These are phyloP conservation scores for Tetrapedia diversipes DNA, from an alignment of 2,888 invertebrate species.

Conservation along the genomic window DNA sequence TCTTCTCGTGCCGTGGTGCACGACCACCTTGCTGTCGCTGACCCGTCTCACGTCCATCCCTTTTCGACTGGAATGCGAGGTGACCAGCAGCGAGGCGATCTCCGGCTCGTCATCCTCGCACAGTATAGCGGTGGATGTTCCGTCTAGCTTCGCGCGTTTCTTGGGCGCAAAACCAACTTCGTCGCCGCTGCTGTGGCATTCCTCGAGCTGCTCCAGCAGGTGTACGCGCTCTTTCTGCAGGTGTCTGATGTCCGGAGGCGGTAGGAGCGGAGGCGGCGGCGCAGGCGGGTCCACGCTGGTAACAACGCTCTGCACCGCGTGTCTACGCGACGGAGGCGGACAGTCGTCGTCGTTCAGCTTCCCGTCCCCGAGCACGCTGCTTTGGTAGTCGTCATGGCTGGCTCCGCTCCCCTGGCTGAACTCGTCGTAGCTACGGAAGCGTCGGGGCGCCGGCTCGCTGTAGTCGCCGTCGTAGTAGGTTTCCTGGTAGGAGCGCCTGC, in stretches of 20 bases:
- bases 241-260: slow-evolving; percentile 86
- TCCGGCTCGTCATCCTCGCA: slow-evolving; percentile 81
- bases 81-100: slow-evolving; percentile 80
- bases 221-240: slow-evolving; percentile 89
- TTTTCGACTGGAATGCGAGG: slow-evolving; percentile 80
- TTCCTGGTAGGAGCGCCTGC: slow-evolving; percentile 79
- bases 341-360: slow-evolving; percentile 82
- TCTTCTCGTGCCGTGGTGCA: slow-evolving; percentile 77
- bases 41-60: slow-evolving; percentile 81
- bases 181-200: slow-evolving; percentile 89
- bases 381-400: slow-evolving; percentile 86
- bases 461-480: slow-evolving; percentile 81
- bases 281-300: slow-evolving; percentile 84
- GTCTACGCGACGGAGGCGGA: slow-evolving; percentile 83
- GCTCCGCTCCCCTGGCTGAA: slow-evolving; percentile 89
- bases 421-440: slow-evolving; percentile 88
- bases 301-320: slow-evolving; percentile 84
- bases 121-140: slow-evolving; percentile 76
- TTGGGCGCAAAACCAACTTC: slow-evolving; percentile 86
- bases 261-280: slow-evolving; percentile 80
- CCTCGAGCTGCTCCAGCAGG: slow-evolving; percentile 88
- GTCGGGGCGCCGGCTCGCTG: slow-evolving; percentile 79
- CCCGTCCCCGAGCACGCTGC: slow-evolving; percentile 75
- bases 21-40: slow-evolving; percentile 79
- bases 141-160: slow-evolving; percentile 87